phyloP scores from a whole-genome alignment of 2,888 invertebrate genomes.

The Phaedon cochleariae region DNA sequence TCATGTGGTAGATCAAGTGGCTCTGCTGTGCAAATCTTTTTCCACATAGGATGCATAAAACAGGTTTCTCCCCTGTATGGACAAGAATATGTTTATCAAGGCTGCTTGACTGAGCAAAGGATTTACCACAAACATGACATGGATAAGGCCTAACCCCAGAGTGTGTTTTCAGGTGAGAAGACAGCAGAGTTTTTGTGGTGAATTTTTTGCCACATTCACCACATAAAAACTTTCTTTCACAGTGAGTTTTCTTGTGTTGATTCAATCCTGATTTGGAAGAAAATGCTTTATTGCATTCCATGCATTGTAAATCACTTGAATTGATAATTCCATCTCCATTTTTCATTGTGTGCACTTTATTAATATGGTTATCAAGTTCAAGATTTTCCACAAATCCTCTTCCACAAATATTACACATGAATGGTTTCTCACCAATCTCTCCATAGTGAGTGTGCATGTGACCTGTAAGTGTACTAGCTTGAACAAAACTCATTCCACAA shows the following conservation, averaged over 20 bases:
- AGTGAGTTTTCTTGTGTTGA: slow-evolving; percentile 31
- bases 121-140: slow-evolving; percentile 34
- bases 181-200: slow-evolving; percentile 23
- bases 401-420: slow-evolving; percentile 49
- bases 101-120: slow-evolving; percentile 8
- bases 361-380: slow-evolving; percentile 34
- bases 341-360: slow-evolving; percentile 32
- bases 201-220: slow-evolving; percentile 36
- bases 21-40: slow-evolving; percentile 37
- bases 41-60: slow-evolving; percentile 33
- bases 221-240: slow-evolving; percentile 33
- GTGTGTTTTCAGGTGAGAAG: slow-evolving; percentile 33
- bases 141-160: slow-evolving; percentile 33
- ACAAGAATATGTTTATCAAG: slow-evolving; percentile 26
- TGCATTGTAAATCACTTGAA: slow-evolving; percentile 21
- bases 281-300: slow-evolving; percentile 20
- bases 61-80: slow-evolving; percentile 36
- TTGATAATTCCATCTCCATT: no score
- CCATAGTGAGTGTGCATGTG: slow-evolving; percentile 41
- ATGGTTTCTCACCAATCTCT: slow-evolving; percentile 41
- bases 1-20: slow-evolving; percentile 38
- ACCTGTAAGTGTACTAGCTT: slow-evolving; percentile 36
- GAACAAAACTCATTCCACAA: slow-evolving; percentile 41
- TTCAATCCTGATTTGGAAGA: slow-evolving; percentile 19
- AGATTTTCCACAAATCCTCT: slow-evolving; percentile 50